Percentiles rank a stretch among this genome's conserved stretches.
Evolutionary conservation across 2,113 vertebrate species (phyloP).

Genomic region (Marmota flaviventris): DNA sequence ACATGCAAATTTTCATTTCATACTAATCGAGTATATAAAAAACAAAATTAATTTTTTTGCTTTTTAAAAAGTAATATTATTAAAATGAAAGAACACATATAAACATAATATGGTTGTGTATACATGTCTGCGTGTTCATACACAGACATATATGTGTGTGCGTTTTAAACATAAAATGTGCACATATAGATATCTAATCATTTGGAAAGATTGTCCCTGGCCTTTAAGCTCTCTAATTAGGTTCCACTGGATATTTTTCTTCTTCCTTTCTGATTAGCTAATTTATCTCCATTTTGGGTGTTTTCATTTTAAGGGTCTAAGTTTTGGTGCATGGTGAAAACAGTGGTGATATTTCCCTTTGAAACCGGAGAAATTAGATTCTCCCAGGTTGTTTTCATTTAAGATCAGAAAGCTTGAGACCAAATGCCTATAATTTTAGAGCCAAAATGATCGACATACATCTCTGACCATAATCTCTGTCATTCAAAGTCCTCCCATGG

Average conservation of each 20-base stretch:
- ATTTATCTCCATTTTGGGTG: neutral
- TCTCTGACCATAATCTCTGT: neutral
- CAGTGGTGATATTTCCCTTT: neutral
- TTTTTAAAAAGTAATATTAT: constrained; percentile 42
- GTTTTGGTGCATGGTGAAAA: neutral
- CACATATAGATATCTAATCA: neutral
- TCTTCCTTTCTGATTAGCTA: neutral
- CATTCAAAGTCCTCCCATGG: neutral
- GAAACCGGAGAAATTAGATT: neutral
- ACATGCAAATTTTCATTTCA: constrained; percentile 55
- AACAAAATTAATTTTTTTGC: neutral
- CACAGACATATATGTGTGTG: neutral
- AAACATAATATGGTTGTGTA: neutral
- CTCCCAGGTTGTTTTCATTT: neutral
- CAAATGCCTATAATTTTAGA: neutral
- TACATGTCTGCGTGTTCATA: neutral
- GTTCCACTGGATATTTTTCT: neutral
- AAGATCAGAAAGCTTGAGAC: constrained; percentile 7
- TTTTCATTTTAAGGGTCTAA: constrained; percentile 19
- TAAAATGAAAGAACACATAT: constrained; percentile 27
- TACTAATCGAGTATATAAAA: constrained; percentile 23
- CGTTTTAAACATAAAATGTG: neutral
- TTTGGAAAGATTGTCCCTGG: neutral
- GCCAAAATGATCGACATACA: neutral
- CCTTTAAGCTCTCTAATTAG: constrained; percentile 37